Base-by-base conservation (phyloP, 2,797 vertebrate species). In the Phalloptychus januarius region DNA sequence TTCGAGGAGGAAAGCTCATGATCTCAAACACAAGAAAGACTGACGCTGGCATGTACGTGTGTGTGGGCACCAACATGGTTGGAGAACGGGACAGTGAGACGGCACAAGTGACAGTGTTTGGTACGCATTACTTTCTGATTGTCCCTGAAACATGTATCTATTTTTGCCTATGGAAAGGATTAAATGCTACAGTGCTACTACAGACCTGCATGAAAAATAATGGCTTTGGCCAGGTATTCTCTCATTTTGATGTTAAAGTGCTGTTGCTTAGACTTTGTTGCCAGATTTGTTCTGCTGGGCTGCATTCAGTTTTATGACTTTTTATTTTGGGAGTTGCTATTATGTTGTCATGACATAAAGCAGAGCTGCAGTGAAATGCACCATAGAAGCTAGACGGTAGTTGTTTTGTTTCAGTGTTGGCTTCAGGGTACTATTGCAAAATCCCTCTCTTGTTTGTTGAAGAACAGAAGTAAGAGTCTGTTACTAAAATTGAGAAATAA, bases 11-110 rank as follows among this genome's bases (percentile, higher is more conserved):
- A 25, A 99, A 99, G 87, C 94, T 99, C 79, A 99, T 99, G 98
- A 99, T 99, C 87, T 98, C 98, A 77, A 99, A 98, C 88, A 97
- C 97, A 25, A 96, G 96, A 52, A 99, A 98, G 89, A 97, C 96
- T 0, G 98, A 99, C 36, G 97, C 98, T 0, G 98, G 98, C 58
- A 99, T 98, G 96, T 99, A 99, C 77, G 96, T 97, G 31, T 99
- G 98, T 82, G 98, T 99, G 58, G 98, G 97, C 5, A 98, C 97
- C 87, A 99, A 99, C 88, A 99, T 99, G 97, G 98, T 99, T 56
- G 98, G 98, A 50, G 98, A 99, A 86, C 92, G 98, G 50, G 98
- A 99, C 94, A 99, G 98, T 0, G 98, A 99, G 79, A 98, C 98
- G 0, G 98, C 98, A 73, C 98, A 99, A 88, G 95, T 99, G 78